Evolutionary conservation across 2,113 vertebrate species (phyloP).

Genomic region (Eurypyga helias): DNA sequence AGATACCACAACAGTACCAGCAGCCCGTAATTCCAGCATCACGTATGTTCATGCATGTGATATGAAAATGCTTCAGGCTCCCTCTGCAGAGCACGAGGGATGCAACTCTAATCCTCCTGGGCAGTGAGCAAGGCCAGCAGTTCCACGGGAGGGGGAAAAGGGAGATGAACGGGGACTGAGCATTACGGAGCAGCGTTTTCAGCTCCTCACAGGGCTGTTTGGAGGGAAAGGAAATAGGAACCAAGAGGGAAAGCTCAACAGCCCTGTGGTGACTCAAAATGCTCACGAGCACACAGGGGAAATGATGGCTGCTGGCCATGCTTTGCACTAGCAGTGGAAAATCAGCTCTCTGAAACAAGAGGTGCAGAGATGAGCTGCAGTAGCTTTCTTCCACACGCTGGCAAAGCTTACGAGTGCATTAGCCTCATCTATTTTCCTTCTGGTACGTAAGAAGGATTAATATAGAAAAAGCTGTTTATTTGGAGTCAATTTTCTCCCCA

Average conservation of each 20-base stretch:
- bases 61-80: not conserved
- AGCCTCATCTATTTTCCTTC: not conserved
- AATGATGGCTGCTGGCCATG: not conserved
- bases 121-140: not conserved
- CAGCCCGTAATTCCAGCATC: not conserved
- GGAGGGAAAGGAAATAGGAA: not conserved
- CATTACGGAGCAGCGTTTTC: not conserved
- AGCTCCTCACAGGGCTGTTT: not conserved
- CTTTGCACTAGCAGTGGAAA: not conserved
- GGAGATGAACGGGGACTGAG: accelerated
- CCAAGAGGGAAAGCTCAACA: not conserved
- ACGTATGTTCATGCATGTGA: accelerated
- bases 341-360: not conserved
- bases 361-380: not conserved
- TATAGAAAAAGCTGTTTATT: not conserved
- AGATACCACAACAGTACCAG: not conserved
- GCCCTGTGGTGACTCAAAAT: not conserved
- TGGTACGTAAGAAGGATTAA: not conserved
- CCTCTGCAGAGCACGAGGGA: not conserved
- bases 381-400: accelerated
- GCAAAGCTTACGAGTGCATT: not conserved
- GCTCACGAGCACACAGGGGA: not conserved
- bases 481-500: not conserved
- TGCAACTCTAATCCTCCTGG: not conserved
- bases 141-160: accelerated